Evolutionary conservation across 2,113 vertebrate genomes (phyloP), one percentile per base, ranked within the genome.

Genomic region (Tetrax tetrax): DNA sequence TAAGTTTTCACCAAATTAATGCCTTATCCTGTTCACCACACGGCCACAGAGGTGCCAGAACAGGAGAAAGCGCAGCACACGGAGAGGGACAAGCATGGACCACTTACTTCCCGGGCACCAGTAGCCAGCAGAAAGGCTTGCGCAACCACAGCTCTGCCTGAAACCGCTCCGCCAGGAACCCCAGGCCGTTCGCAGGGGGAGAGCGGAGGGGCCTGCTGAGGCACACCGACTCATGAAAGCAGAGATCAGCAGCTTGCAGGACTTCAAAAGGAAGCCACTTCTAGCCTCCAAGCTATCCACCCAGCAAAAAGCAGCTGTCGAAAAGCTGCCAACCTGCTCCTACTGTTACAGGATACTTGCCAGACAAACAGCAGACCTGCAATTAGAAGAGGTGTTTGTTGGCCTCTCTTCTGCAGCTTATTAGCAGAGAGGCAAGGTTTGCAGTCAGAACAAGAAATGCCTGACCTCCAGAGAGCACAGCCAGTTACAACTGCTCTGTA

Each of bases 201-300:
- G n/a, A 69, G 78, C 6, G 71, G 33, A 80, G 60, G 35, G 68
- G 78, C 89, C 81, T 93, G 93, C 96, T 12, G 84, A 47, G 82
- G 82, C 87, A 83, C 57, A 66, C 6, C 2, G 4, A 5, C 38
- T 43, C 31, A 47, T 5, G 65, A 82, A 68, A 91, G 51, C 76
- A 79, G 75, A 57, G 45, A 76, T 90, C 91, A 90, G 96, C 96
- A 93, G 87, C 95, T 93, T 63, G 74, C 87, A 96, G 88, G 41
- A 96, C 96, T 95, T 94, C 96, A 97, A 96, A 96, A 88, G 61
- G 74, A 83, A 97, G 95, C 59, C 93, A 85, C 93, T 74, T 15
- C 2, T 7, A 57, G 69, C 87, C 93, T 65, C 25, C 13, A 0
- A 93, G 92, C 91, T 11, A 50, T 9, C 41, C 2, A 0, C 10